Percentiles rank a stretch among this genome's conserved stretches.
phyloP scores from a whole-genome alignment of 2,888 invertebrate genomes.

The Drosophila quinaria region DNA sequence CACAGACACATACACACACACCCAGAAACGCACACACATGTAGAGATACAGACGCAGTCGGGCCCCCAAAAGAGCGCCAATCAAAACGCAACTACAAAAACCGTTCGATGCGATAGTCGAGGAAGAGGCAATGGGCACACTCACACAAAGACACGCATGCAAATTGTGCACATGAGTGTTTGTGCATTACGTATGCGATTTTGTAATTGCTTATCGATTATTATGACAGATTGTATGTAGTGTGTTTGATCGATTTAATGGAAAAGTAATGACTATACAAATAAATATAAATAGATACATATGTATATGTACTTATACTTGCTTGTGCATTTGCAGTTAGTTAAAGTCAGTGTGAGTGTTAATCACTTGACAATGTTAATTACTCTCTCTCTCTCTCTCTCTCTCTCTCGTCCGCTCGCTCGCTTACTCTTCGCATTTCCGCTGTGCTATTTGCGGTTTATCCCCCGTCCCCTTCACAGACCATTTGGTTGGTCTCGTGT shows the following conservation, averaged over 20 bases:
- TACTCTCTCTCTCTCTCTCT: constrained; percentile 1
- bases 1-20: not conserved
- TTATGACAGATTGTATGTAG: constrained; percentile 1
- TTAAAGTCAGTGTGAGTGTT: not conserved
- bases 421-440: constrained; percentile 7
- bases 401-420: not conserved
- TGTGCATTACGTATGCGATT: constrained; percentile 22
- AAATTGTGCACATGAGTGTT: constrained; percentile 1
- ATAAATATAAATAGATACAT: not conserved
- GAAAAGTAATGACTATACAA: constrained; percentile 23
- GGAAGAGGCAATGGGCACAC: constrained; percentile 12
- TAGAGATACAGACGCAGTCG: constrained; percentile 23
- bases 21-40: not conserved
- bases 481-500: constrained; percentile 47
- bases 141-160: not conserved
- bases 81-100: constrained; percentile 39
- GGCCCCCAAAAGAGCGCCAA: constrained; percentile 62
- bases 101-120: constrained; percentile 36
- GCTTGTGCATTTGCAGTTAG: not conserved
- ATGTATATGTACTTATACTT: not conserved
- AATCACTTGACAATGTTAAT: constrained; percentile 18
- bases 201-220: constrained; percentile 41
- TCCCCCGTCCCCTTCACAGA: not conserved
- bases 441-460: constrained; percentile 18
- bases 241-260: constrained; percentile 57